phyloP scores from a whole-genome alignment of 2,113 vertebrate genomes.

The Cebus imitator region DNA sequence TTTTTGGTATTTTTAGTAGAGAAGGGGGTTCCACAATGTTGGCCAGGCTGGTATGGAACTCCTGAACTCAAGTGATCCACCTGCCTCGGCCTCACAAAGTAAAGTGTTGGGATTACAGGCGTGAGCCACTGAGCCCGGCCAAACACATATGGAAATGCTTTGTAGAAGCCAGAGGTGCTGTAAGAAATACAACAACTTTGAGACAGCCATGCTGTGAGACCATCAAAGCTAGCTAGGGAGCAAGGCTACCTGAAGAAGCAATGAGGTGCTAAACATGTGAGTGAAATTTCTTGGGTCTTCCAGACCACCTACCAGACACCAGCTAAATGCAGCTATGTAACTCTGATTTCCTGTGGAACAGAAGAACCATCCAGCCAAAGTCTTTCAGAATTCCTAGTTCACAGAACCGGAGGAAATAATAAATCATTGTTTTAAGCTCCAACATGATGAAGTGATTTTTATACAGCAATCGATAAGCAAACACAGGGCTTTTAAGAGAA shows the following conservation, averaged over 20 bases:
- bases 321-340: not conserved
- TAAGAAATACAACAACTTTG: not conserved
- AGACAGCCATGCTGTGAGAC: not conserved
- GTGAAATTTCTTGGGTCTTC: not conserved
- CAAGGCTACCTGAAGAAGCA: not conserved
- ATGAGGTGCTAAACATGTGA: not conserved
- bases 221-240: not conserved
- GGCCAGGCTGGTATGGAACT: too few species aligned
- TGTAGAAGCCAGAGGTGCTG: not conserved
- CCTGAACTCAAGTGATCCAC: too few species aligned
- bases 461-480: not conserved
- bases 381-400: not conserved
- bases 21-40: too few species aligned
- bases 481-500: not conserved
- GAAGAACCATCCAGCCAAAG: not conserved
- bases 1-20: too few species aligned
- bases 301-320: not conserved
- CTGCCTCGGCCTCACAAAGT: too few species aligned
- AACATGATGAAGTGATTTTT: not conserved
- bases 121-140: too few species aligned
- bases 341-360: not conserved
- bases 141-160: not conserved
- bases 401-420: not conserved
- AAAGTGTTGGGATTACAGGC: too few species aligned
- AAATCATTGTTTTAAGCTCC: not conserved